These are phyloP conservation scores for Lytechinus pictus DNA, from an alignment of 35 echinoderm and acorn worm species.

Conservation along the genomic window DNA sequence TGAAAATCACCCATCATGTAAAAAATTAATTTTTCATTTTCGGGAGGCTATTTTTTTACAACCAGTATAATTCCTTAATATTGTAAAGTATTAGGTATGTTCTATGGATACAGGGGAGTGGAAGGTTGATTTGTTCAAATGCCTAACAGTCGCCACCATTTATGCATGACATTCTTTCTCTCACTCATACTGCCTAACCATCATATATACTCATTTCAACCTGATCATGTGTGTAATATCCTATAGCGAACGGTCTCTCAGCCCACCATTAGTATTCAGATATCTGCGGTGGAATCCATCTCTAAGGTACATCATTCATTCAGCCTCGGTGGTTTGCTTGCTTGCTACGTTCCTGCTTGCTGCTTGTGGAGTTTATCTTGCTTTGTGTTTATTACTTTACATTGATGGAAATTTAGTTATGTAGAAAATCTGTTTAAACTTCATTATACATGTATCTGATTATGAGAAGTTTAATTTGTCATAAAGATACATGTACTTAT, in stretches of 20 bases:
- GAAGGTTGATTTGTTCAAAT: background rate
- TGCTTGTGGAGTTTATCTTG: background rate
- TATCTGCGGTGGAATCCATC: background rate
- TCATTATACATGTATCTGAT: too few species aligned
- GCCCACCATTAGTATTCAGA: slow-evolving; percentile 24
- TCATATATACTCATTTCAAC: background rate
- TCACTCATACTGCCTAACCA: background rate
- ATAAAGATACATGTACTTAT: too few species aligned
- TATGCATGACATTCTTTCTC: background rate
- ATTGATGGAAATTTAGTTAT: too few species aligned
- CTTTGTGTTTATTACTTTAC: background rate
- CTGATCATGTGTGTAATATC: background rate
- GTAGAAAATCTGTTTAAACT: too few species aligned
- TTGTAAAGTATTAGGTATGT: too few species aligned
- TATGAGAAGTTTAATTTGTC: too few species aligned
- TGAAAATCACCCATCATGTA: too few species aligned
- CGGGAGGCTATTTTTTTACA: too few species aligned
- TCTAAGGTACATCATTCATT: slow-evolving; percentile 36
- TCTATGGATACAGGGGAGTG: too few species aligned
- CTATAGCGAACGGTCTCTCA: slow-evolving; percentile 34
- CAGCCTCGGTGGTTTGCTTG: background rate
- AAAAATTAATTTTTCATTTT: too few species aligned
- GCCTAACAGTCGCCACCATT: background rate
- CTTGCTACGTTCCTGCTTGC: background rate
- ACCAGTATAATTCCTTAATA: too few species aligned